These are phyloP conservation scores for Siniperca obscura DNA, from an alignment of 2,797 vertebrate genomes.

Conservation along the genomic window DNA sequence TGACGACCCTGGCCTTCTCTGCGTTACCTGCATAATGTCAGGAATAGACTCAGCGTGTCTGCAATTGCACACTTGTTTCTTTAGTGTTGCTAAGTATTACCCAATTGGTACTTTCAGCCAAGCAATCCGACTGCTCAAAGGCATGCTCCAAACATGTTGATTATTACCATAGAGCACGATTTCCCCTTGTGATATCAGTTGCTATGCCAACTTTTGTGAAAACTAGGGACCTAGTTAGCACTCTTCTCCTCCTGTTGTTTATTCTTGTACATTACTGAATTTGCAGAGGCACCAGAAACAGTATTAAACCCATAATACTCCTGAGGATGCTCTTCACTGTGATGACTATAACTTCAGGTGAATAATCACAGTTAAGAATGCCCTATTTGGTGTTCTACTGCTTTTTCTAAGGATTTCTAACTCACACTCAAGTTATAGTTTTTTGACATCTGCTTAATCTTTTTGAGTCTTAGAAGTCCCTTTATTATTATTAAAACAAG, in stretches of 20 bases:
- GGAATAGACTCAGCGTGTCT: not conserved
- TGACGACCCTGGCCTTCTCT: not conserved
- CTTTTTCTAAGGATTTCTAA: slow-evolving; percentile 29
- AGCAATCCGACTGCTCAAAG: slow-evolving; percentile 41
- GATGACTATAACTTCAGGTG: slow-evolving; percentile 39
- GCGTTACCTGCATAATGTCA: slow-evolving; percentile 17
- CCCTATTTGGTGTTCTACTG: slow-evolving; percentile 8
- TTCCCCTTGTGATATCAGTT: slow-evolving; percentile 54
- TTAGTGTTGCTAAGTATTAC: slow-evolving; percentile 49
- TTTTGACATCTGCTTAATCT: not conserved
- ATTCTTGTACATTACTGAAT: slow-evolving; percentile 52
- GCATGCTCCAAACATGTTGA: slow-evolving; percentile 56
- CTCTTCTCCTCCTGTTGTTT: slow-evolving; percentile 48
- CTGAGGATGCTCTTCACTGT: slow-evolving; percentile 33
- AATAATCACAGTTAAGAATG: slow-evolving; percentile 39
- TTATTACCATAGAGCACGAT: slow-evolving; percentile 55
- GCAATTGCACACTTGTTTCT: slow-evolving; percentile 28
- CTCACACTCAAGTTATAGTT: not conserved
- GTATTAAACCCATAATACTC: slow-evolving; percentile 39
- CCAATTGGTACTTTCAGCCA: slow-evolving; percentile 31
- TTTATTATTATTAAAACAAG: not conserved
- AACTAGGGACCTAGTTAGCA: slow-evolving; percentile 59
- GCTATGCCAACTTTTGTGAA: slow-evolving; percentile 71
- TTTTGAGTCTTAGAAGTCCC: not conserved
- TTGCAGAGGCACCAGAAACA: slow-evolving; percentile 55